Base-by-base conservation (phyloP, 1,140 invertebrate genomes). In the Aphidius ervi region DNA sequence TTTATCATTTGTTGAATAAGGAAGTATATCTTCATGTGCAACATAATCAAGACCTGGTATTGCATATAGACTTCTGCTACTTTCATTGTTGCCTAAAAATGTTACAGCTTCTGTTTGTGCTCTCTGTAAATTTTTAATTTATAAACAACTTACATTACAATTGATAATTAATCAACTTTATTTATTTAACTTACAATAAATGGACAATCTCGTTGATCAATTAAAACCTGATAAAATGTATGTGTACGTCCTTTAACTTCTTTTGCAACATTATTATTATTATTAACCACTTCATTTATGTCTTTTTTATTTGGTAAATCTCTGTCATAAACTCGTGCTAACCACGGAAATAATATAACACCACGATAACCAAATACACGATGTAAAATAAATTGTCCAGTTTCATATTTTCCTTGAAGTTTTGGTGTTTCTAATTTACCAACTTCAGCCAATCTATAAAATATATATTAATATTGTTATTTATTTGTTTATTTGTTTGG, bases 41-140 rank as follows among this genome's bases (percentile, higher is more conserved):
- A 98, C 94, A 82, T 98, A 98, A 81, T 99, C 96, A 23, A 98
- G 75, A 10, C 95, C 94, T 42, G 94, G 95, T 68, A 97, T 96
- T 1, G 95, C 94, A 80, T 97, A 97, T 7, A 97, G 78, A 76
- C 91, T 93, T 45, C 93, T 83, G 71, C 91, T 95, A 16, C 93
- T 95, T 75, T 97, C 94, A 77, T 97, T 94, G 75, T 94, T 96
- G 5, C 94, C 94, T 31, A 98, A 79, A 81, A 98, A 98, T n/a
- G 96, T 98, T 1, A 98, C 95, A 41, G 95, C 93, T 82, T 98
- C 95, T 46, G 94, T 95, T 82, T 97, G 95, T 6, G 94, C 93
- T 72, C 94, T 85, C 93, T 96, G 69, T 23, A 80, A 72, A 48
- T 48, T 48, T n/a, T 3, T 48, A 4, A 48, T 48, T 48, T 16